phyloP scores from a whole-genome alignment of 2,797 vertebrate genomes.

The Acanthurus lineatus region DNA sequence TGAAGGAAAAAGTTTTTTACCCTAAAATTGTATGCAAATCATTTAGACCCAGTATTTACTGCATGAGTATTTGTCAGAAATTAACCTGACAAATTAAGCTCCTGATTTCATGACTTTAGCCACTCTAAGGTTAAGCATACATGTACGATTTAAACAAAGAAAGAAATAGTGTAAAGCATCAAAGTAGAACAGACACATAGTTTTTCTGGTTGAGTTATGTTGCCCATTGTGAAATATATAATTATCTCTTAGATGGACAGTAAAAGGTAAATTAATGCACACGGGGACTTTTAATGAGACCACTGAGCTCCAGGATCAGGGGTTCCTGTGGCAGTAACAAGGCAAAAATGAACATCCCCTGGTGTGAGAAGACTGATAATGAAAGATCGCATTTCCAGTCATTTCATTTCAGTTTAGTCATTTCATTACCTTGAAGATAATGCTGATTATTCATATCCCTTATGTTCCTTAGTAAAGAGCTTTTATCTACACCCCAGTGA shows the following conservation, averaged over 20 bases:
- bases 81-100: no score
- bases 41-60: neutral
- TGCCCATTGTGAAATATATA: neutral
- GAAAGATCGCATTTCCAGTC: neutral
- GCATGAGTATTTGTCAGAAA: neutral
- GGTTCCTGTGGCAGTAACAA: neutral
- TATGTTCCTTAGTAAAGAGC: neutral
- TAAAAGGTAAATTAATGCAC: slow-evolving; percentile 1
- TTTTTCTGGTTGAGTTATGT: neutral
- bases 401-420: no score
- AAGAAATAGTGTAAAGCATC: neutral
- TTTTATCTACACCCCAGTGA: neutral
- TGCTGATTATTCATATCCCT: neutral
- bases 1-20: neutral
- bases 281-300: slow-evolving; percentile 15
- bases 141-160: neutral
- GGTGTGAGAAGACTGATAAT: neutral
- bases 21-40: neutral
- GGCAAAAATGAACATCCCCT: slow-evolving; percentile 6
- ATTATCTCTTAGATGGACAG: neutral
- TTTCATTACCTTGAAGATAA: neutral
- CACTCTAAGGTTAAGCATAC: neutral
- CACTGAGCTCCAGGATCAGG: neutral
- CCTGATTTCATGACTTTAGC: neutral
- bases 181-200: neutral